A percentile compares a stretch with the other conserved stretches of the same genome.
These are phyloP conservation scores for Scaptomyza reducta DNA, from an alignment of 2,888 invertebrate genomes.

Conservation along the genomic window DNA sequence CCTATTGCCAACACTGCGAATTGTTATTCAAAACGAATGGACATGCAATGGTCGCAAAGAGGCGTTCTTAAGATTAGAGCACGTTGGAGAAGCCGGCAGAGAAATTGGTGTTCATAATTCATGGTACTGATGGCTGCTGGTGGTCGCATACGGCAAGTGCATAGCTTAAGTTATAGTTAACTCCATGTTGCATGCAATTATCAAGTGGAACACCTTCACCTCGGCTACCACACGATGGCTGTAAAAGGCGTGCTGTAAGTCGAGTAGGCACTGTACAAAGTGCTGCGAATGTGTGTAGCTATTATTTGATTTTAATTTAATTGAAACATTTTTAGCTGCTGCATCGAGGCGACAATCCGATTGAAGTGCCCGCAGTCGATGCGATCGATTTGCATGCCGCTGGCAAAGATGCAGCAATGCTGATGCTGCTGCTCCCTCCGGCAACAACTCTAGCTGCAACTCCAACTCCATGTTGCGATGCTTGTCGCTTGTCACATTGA, in stretches of 20 bases:
- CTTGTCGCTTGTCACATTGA: constrained; percentile 79
- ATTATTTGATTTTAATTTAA: constrained; percentile 69
- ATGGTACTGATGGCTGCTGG: constrained; percentile 35
- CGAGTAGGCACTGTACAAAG: constrained; percentile 55
- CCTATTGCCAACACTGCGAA: constrained; percentile 61
- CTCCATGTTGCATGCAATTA: constrained; percentile 64
- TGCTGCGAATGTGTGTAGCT: constrained; percentile 23
- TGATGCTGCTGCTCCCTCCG: constrained; percentile 12
- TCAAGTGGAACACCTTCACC: constrained; percentile 57
- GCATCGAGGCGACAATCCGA: constrained; percentile 63
- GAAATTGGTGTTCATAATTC: constrained; percentile 71
- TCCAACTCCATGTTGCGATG: constrained; percentile 68
- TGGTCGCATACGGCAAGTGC: constrained; percentile 49
- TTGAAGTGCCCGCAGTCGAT: constrained; percentile 70
- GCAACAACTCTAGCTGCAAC: constrained; percentile 42
- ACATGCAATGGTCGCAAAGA: constrained; percentile 48
- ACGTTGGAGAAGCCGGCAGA: constrained; percentile 11
- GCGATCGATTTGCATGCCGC: constrained; percentile 74
- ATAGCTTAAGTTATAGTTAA: constrained; percentile 32
- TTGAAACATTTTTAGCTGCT: constrained; percentile 76
- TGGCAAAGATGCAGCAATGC: constrained; percentile 17
- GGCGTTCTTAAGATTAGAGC: background rate
- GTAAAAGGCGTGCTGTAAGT: constrained; percentile 65
- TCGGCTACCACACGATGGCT: constrained; percentile 41
- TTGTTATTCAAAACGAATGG: constrained; percentile 68